These are phyloP conservation scores for Ylistrum balloti DNA, from an alignment of 1,140 invertebrate genomes.

Conservation along the genomic window DNA sequence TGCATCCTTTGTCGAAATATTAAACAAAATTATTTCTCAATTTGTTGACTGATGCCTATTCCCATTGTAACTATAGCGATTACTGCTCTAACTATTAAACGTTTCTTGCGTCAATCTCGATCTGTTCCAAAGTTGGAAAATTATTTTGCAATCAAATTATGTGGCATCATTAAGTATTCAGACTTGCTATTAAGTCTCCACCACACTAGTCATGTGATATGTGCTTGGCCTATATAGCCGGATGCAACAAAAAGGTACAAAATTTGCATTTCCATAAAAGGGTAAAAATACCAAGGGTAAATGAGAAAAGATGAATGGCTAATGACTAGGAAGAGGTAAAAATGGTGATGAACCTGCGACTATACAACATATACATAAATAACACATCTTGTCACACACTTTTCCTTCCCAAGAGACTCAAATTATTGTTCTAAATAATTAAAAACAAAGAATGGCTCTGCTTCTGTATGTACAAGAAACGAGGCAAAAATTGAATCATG, in stretches of 20 bases:
- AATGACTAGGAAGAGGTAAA: not conserved
- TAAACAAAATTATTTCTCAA: constrained; percentile 40
- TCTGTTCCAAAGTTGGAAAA: constrained; percentile 38
- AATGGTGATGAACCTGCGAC: not conserved
- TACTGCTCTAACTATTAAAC: not conserved
- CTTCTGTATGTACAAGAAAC: not conserved
- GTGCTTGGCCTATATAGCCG: not conserved
- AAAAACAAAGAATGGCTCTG: not conserved
- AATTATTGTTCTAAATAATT: not conserved
- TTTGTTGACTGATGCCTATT: not conserved
- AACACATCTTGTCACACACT: not conserved
- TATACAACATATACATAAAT: not conserved
- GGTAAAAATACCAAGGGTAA: not conserved
- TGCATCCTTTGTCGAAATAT: constrained; percentile 1
- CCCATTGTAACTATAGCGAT: constrained; percentile 11
- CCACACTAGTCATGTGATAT: not conserved
- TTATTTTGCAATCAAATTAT: constrained; percentile 40
- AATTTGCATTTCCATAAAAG: constrained; percentile 40
- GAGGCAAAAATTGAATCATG: not conserved
- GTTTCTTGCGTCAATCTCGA: constrained; percentile 4
- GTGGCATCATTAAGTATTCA: constrained; percentile 26
- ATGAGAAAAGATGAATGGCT: not conserved
- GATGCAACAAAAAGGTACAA: not conserved
- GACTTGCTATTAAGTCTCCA: not conserved
- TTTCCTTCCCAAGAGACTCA: not conserved